Percentiles rank a stretch among this genome's conserved stretches.
phyloP scores from a whole-genome alignment of 2,113 vertebrate species.

The Oenanthe oenanthe region DNA sequence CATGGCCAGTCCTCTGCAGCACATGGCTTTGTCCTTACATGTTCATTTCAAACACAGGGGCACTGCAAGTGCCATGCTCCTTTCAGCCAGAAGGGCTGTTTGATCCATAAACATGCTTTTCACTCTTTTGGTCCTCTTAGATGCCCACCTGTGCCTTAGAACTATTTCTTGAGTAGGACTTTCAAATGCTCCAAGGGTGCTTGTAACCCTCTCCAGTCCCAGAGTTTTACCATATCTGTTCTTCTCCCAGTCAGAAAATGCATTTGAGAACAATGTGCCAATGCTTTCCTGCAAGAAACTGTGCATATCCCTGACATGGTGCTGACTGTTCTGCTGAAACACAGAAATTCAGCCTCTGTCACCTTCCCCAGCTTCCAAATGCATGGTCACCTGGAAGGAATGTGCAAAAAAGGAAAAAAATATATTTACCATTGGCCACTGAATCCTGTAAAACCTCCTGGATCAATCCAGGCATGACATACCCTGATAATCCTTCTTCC shows the following conservation, averaged over 20 bases:
- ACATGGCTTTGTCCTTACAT: background rate
- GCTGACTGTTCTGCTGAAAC: background rate
- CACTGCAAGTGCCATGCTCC: background rate
- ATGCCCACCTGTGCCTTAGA: slow-evolving; percentile 18
- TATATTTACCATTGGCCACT: background rate
- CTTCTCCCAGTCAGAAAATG: background rate
- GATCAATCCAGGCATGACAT: background rate
- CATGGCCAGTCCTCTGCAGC: background rate
- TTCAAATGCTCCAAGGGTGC: slow-evolving; percentile 16
- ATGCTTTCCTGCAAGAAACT: background rate
- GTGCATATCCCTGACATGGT: fast-evolving
- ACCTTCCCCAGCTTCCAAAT: background rate
- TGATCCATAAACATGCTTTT: slow-evolving; percentile 1
- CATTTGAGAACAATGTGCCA: background rate
- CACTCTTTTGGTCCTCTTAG: slow-evolving; percentile 22
- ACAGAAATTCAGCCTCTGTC: background rate
- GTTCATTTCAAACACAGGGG: background rate
- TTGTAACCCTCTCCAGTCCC: background rate
- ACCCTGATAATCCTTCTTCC: background rate
- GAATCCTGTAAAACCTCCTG: background rate
- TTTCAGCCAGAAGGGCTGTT: slow-evolving; percentile 50
- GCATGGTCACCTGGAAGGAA: background rate
- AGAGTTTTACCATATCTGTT: background rate
- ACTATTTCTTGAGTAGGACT: slow-evolving; percentile 21
- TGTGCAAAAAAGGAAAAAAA: background rate